Conservation (phyloP, 2,888 invertebrate species). For the Hanleya hanleyi region DNA sequence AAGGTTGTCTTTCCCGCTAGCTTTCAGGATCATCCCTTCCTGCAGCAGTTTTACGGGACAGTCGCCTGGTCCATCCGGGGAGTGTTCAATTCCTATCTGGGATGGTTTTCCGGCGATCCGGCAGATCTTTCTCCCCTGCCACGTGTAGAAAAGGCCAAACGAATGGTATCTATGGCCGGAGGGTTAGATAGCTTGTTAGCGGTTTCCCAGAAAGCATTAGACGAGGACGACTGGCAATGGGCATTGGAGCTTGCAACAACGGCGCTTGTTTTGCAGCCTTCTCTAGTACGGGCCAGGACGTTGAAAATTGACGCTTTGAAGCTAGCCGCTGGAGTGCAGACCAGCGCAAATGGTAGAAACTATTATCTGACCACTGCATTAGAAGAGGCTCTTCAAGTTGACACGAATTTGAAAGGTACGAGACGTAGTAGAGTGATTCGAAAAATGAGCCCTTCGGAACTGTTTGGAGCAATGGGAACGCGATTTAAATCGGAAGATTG, state of each 20-base stretch:
- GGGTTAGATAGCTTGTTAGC: slow-evolving; percentile 36
- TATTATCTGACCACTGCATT: slow-evolving; percentile 59
- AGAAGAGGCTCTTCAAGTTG: slow-evolving; percentile 45
- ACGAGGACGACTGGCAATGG: slow-evolving; percentile 57
- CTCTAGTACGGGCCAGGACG: slow-evolving; percentile 41
- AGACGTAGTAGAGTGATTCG: slow-evolving; percentile 19
- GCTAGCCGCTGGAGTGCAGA: slow-evolving; percentile 46
- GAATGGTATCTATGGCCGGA: slow-evolving; percentile 47
- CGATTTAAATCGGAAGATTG: slow-evolving; percentile 45
- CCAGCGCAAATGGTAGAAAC: slow-evolving; percentile 56
- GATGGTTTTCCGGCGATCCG: slow-evolving; percentile 59
- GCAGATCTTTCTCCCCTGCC: slow-evolving; percentile 50
- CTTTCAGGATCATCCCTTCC: slow-evolving; percentile 48
- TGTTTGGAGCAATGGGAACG: slow-evolving; percentile 43
- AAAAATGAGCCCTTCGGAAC: slow-evolving; percentile 21
- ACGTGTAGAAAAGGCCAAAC: slow-evolving; percentile 40
- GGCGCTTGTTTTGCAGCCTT: slow-evolving; percentile 35
- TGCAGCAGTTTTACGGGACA: slow-evolving; percentile 65
- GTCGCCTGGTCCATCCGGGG: slow-evolving; percentile 36
- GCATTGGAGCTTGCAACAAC: slow-evolving; percentile 53
- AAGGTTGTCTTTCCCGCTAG: slow-evolving; percentile 51
- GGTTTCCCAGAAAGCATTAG: slow-evolving; percentile 44
- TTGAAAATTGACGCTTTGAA: slow-evolving; percentile 49
- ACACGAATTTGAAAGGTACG: slow-evolving; percentile 13
- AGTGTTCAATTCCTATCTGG: slow-evolving; percentile 38